Evolutionary conservation across 2,888 invertebrate species (phyloP).

Genomic region (Drosophila infuscata): DNA sequence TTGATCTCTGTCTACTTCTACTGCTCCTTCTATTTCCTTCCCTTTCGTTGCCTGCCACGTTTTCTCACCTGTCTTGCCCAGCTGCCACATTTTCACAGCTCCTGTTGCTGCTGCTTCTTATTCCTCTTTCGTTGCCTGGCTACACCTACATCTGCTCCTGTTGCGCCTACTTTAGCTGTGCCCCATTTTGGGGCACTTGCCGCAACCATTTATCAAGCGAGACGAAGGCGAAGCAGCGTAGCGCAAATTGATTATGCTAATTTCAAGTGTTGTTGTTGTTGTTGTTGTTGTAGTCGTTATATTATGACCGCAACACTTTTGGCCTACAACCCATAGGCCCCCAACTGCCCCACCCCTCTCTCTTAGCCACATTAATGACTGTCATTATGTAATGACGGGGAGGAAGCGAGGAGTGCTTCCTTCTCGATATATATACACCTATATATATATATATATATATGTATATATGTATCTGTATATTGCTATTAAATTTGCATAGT

Average conservation of each 20-base stretch:
- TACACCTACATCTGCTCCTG: not conserved
- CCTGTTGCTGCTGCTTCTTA: slow-evolving; percentile 3
- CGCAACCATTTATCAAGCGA: slow-evolving; percentile 76
- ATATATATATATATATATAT: slow-evolving; percentile 23
- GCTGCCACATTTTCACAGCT: slow-evolving; percentile 1
- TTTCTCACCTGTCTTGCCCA: slow-evolving; percentile 7
- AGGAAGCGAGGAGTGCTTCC: slow-evolving; percentile 44
- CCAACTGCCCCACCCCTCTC: not conserved
- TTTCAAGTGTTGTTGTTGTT: slow-evolving; percentile 37
- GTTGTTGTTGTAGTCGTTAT: slow-evolving; percentile 19
- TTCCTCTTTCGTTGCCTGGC: not conserved
- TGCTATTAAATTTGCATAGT: slow-evolving; percentile 72
- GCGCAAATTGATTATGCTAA: slow-evolving; percentile 78
- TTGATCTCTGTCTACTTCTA: not conserved
- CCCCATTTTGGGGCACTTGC: slow-evolving; percentile 61
- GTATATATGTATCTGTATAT: slow-evolving; percentile 27
- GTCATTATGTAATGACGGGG: slow-evolving; percentile 71
- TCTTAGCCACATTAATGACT: slow-evolving; percentile 71
- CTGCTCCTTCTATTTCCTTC: no score
- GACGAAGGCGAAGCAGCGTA: slow-evolving; percentile 60
- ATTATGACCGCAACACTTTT: slow-evolving; percentile 58
- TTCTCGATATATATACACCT: not conserved
- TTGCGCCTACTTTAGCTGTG: slow-evolving; percentile 14
- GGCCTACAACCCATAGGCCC: slow-evolving; percentile 9
- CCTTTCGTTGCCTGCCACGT: not conserved